These are phyloP conservation scores for Psilanteris sp. DNA, from an alignment of 1,140 invertebrate genomes.

Conservation along the genomic window DNA sequence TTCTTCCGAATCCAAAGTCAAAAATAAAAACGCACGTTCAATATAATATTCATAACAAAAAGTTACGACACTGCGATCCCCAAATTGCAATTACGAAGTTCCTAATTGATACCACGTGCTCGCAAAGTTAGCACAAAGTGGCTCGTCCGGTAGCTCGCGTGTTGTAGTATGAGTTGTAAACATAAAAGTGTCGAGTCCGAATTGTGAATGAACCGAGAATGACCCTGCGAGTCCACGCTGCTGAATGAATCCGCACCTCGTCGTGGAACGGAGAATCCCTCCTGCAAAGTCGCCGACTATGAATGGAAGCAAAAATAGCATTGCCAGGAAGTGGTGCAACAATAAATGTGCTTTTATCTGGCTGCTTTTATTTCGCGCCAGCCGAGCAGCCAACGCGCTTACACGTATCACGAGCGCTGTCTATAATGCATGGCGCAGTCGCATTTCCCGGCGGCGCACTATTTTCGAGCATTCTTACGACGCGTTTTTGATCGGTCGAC, in stretches of 20 bases:
- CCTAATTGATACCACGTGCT: too few species aligned
- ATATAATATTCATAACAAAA: too few species aligned
- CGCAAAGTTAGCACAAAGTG: too few species aligned
- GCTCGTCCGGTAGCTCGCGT: too few species aligned
- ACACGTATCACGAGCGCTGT: conserved; percentile 46
- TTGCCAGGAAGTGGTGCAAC: conserved; percentile 70
- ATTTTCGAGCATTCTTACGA: too few species aligned
- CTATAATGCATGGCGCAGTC: conserved; percentile 69
- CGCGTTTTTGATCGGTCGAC: too few species aligned
- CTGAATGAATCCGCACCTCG: conserved; percentile 66
- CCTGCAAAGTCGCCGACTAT: conserved; percentile 59
- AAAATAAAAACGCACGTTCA: too few species aligned
- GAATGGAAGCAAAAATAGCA: conserved; percentile 72
- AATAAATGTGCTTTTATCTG: conserved; percentile 68
- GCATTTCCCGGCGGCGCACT: too few species aligned
- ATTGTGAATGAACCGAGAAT: conserved; percentile 67
- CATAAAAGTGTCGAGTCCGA: background rate
- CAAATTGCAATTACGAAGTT: too few species aligned
- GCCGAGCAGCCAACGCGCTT: conserved; percentile 16
- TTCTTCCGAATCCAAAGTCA: too few species aligned
- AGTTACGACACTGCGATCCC: too few species aligned
- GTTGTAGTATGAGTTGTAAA: too few species aligned
- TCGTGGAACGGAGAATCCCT: conserved; percentile 40
- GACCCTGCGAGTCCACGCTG: conserved; percentile 49
- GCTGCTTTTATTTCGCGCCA: conserved; percentile 4